Percentiles rank a stretch among this genome's conserved stretches.
Evolutionary conservation across 1,140 invertebrate species (phyloP).

Genomic region (Euborellia annulipes): DNA sequence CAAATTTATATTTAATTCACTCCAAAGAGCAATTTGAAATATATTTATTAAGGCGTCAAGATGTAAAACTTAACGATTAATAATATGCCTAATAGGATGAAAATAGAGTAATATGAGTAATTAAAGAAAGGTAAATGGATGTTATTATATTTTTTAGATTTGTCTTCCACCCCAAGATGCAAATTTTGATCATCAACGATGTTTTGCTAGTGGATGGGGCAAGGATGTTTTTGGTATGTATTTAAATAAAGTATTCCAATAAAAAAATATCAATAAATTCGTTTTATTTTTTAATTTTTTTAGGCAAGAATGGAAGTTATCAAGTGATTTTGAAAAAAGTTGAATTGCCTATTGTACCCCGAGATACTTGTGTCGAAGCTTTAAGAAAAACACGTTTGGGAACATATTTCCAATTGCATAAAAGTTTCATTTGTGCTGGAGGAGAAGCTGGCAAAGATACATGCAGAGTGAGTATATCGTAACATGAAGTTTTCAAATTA

Average conservation of each 20-base stretch:
- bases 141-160: too few relatives aligned
- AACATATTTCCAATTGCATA: constrained; percentile 37
- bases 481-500: constrained; percentile 8
- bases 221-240: constrained; percentile 52
- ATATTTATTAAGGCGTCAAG: too few relatives aligned
- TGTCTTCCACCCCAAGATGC: constrained; percentile 45
- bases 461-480: constrained; percentile 38
- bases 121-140: too few relatives aligned
- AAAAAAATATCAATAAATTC: too few relatives aligned
- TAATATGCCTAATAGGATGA: too few relatives aligned
- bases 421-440: constrained; percentile 58
- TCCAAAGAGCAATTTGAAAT: too few relatives aligned
- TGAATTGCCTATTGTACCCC: constrained; percentile 42
- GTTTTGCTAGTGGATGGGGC: constrained; percentile 71
- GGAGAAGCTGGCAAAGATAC: constrained; percentile 42
- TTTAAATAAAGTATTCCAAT: not conserved
- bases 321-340: constrained; percentile 57
- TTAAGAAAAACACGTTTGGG: constrained; percentile 44
- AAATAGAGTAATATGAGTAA: too few relatives aligned
- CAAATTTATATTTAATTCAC: too few relatives aligned
- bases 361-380: constrained; percentile 34
- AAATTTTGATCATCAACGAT: constrained; percentile 34
- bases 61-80: too few relatives aligned
- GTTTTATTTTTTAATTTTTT: constrained; percentile 5
- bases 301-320: constrained; percentile 41